A percentile compares a stretch with the other conserved stretches of the same genome.
Conservation (phyloP, 1,140 invertebrate genomes). For the Pseudomyrmex pallidus region DNA sequence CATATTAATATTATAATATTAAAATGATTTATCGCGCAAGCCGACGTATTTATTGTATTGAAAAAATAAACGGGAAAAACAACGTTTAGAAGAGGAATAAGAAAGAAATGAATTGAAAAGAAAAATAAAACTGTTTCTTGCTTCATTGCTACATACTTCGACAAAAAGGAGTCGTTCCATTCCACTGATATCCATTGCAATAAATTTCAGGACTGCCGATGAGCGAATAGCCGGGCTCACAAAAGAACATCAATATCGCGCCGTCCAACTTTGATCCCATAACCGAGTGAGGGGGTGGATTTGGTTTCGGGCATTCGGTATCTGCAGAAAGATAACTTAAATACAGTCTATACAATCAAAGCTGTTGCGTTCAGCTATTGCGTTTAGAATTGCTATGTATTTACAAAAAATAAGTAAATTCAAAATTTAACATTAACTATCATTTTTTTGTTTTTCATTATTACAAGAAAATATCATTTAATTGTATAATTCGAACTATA, state of each 20-base stretch:
- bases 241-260: conserved; percentile 88
- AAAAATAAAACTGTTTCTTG: not conserved
- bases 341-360: not conserved
- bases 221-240: conserved; percentile 87
- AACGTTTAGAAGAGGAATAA: not conserved
- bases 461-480: no score
- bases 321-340: conserved; percentile 70
- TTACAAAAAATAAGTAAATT: no score
- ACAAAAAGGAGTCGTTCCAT: conserved; percentile 87
- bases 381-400: no score
- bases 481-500: no score
- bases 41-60: not conserved
- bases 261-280: conserved; percentile 83
- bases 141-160: conserved; percentile 82
- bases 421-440: no score
- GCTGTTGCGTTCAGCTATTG: no score
- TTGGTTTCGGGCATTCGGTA: conserved; percentile 75
- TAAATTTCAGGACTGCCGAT: conserved; percentile 86
- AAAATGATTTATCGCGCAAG: not conserved
- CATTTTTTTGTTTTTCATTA: no score
- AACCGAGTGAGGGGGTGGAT: conserved; percentile 84
- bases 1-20: no score
- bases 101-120: conserved; percentile 8
- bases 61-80: not conserved
- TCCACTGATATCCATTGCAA: conserved; percentile 89